Evolutionary conservation across 2,113 vertebrate species (phyloP).

Genomic region (Pogonocichla stellata): DNA sequence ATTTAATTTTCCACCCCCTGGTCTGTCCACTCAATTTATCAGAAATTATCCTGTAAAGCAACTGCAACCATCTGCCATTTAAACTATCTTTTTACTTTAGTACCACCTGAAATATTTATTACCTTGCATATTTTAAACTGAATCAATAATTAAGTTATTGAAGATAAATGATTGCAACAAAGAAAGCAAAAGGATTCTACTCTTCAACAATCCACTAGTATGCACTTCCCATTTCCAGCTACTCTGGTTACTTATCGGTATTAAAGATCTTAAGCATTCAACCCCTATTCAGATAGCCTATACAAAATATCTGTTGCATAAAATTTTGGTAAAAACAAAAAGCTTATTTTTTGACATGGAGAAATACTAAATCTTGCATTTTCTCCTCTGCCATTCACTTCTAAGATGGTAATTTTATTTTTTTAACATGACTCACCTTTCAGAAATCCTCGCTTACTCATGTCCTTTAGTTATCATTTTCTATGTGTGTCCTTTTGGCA

Average conservation of each 20-base stretch:
- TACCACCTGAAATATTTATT: slow-evolving; percentile 42
- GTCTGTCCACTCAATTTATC: neutral
- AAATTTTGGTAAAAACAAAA: neutral
- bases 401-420: neutral
- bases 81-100: neutral
- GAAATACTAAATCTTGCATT: neutral
- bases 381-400: neutral
- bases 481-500: neutral
- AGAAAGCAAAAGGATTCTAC: neutral
- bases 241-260: neutral
- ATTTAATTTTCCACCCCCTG: neutral
- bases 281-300: neutral
- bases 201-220: neutral
- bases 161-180: neutral
- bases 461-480: neutral
- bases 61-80: neutral
- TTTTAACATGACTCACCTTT: slow-evolving; percentile 6
- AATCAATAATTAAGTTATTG: slow-evolving; percentile 30
- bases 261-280: neutral
- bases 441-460: neutral
- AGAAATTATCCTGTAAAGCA: neutral
- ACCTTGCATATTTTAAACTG: neutral
- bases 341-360: neutral
- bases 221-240: neutral
- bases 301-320: neutral